Base-by-base conservation (phyloP, 1,140 invertebrate genomes). In the Heliconius himera region DNA sequence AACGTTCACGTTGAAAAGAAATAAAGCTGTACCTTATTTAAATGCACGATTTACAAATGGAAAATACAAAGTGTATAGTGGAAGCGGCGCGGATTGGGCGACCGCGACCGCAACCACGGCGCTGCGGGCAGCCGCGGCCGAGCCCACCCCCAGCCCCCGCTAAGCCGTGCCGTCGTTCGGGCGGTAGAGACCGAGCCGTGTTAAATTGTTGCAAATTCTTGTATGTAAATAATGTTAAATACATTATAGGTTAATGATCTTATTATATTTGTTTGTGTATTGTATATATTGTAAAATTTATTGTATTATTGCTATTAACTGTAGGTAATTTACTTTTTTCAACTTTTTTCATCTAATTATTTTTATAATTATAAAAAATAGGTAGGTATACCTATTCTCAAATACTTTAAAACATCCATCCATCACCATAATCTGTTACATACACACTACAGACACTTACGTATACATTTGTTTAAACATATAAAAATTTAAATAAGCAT, bases 161-260 rank as follows among this genome's bases (percentile, higher is more conserved):
- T 87, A 84, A 88, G 77, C 89, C 83, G 76, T 84, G 85, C 84
- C 87, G 83, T 87, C 80, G 71, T 78, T 70, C 76, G 16, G 20
- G 76, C 46, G 76, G 56, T 56, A 72, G 71, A 77, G 76, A 54
- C 76, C 51, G 78, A 76, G 77, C 70, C 76, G 73, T 77, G 81
- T 74, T 78, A 66, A 78, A 78, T 66, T 78, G 77, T 74, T 78
- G 74, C 70, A 54, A 77, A 77, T 77, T 54, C 16, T 41, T 72
- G 70, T 54, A 38, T 72, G 29, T 36, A 51, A 77, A 72, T 54
- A 76, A 66, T 66, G 9, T 11, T n/a, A 66, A 11, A 11, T 66
- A 51, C 13, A 0, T 18, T 13, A 8, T 76, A 11, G 18, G 66
- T 70, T 46, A 70, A 60, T 38, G 11, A 13, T 22, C 11, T 66